phyloP scores from a whole-genome alignment of 2,888 invertebrate species.

The Prionchulus punctatus region DNA sequence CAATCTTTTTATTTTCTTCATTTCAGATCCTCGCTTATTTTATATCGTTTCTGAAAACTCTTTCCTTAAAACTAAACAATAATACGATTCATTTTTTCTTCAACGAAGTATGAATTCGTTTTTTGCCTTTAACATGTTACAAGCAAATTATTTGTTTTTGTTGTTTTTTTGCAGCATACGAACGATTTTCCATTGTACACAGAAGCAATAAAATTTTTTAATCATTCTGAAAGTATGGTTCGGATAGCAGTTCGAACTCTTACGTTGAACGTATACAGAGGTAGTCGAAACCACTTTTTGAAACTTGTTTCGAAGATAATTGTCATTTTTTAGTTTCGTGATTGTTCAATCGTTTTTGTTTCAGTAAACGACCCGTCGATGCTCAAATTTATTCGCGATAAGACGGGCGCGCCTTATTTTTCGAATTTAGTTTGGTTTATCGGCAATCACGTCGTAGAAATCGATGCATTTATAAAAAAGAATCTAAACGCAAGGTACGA shows the following conservation, averaged over 20 bases:
- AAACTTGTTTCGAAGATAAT: neutral
- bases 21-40: conserved; percentile 82
- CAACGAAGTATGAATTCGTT: conserved; percentile 54
- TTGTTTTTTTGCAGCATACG: conserved; percentile 55
- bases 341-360: conserved; percentile 14
- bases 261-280: conserved; percentile 78
- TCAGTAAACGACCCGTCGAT: conserved; percentile 81
- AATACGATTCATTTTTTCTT: conserved; percentile 99
- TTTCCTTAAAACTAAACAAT: conserved; percentile 87
- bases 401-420: conserved; percentile 93
- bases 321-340: neutral
- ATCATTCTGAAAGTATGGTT: conserved; percentile 97
- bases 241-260: conserved; percentile 93
- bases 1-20: conserved; percentile 2
- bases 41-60: conserved; percentile 92
- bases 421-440: conserved; percentile 98
- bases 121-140: conserved; percentile 13
- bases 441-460: conserved; percentile 85
- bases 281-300: conserved; percentile 20
- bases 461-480: no score
- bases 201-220: conserved; percentile 97
- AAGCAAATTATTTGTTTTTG: conserved; percentile 6
- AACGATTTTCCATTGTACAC: conserved; percentile 98
- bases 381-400: conserved; percentile 82
- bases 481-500: no score